These are phyloP conservation scores for Turritopsis dohrnii DNA, from an alignment of 30 jellyfish, hydroid and myxozoan species.

Conservation along the genomic window DNA sequence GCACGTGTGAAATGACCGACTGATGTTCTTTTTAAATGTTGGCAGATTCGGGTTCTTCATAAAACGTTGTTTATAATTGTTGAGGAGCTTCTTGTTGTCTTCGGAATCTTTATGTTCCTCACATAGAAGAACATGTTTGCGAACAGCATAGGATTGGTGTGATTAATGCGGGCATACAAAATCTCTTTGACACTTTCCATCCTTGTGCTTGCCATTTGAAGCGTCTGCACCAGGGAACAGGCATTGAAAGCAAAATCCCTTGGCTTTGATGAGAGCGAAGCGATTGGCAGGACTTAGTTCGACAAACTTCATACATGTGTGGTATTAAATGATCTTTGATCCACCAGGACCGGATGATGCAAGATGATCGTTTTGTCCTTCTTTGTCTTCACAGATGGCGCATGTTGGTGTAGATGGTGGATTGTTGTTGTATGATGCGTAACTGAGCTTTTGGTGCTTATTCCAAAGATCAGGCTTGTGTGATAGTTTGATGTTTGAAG, in stretches of 20 bases:
- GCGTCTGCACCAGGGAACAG: conserved; percentile 21
- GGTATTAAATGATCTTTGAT: conserved; percentile 14
- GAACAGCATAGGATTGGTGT: conserved; percentile 8
- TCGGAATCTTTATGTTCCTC: conserved; percentile 22
- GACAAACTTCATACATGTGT: conserved; percentile 22
- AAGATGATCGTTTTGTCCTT: conserved; percentile 18
- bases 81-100: conserved; percentile 22
- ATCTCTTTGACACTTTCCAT: conserved; percentile 18
- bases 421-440: neutral
- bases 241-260: conserved; percentile 37
- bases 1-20: neutral
- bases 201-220: conserved; percentile 21
- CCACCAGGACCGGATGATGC: conserved; percentile 31
- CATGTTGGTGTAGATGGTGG: neutral
- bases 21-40: neutral
- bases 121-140: conserved; percentile 34
- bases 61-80: conserved; percentile 8
- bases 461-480: neutral
- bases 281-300: conserved; percentile 26
- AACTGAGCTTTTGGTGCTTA: neutral
- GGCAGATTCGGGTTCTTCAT: conserved; percentile 24
- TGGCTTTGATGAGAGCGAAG: conserved; percentile 7
- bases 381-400: conserved; percentile 17
- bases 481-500: neutral
- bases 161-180: conserved; percentile 22